Evolutionary conservation across 2,888 invertebrate species (phyloP), one percentile per base, ranked within the genome.

Genomic region (Dynastes grantii): DNA sequence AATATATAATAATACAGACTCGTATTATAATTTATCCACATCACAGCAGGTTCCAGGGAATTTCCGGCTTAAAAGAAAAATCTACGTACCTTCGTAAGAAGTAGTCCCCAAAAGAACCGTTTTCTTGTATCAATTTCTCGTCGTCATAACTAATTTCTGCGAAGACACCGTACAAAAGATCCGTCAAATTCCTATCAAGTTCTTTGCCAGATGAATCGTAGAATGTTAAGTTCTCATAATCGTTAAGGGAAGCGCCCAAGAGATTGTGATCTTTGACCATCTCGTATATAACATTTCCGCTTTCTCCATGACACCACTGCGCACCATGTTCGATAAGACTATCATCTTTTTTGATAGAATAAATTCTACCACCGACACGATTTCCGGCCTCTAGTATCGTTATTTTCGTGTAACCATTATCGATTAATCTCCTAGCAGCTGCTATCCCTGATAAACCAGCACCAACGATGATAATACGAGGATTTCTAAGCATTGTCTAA

Each of bases 371-470:
- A 13, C 88, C 89, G 32, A 88, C 87, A 51, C 88, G 84, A 79
- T 86, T 84, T 83, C 87, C 87, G 2, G 88, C 89, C 82, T 89
- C 89, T 76, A 88, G 86, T 80, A 93, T 87, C 5, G 85, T 89
- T 6, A 93, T 82, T 83, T 91, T 88, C 53, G 85, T 85, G 13
- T 90, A 85, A n/a, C 90, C 90, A 82, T 87, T 88, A 82, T 90
- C 88, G 9, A 89, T 81, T 22, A 92, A 85, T 78, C 88, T 87
- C 13, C 88, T 85, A 29, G 91, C 91, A 32, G 92, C 91, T 22
- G 92, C 90, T 76, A 92, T 88, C 4, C 92, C 92, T 40, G 92
- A 87, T 27, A 90, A 89, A 29, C 92, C 92, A 55, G 92, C 92
- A 78, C 93, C 93, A 78, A 92, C 87, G 61, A 93, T 90, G 78